Conservation (phyloP, 2,113 vertebrate genomes). For the Rhabdornis inornatus region DNA sequence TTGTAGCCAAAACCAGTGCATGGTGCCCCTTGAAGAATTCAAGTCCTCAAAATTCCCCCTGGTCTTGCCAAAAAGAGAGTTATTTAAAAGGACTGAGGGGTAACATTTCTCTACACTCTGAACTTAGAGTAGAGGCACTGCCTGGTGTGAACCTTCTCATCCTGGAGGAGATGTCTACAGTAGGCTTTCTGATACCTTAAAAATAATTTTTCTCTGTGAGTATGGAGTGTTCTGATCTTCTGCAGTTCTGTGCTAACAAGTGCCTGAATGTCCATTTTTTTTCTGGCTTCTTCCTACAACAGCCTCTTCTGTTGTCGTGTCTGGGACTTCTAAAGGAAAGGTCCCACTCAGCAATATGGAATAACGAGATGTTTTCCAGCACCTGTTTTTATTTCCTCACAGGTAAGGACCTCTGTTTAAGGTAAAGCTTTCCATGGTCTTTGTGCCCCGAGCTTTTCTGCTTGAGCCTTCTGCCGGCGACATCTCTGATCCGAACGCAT, state of each 20-base stretch:
- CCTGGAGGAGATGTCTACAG: background rate
- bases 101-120: background rate
- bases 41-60: background rate
- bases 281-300: background rate
- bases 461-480: background rate
- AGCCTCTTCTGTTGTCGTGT: accelerated
- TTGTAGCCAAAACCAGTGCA: background rate
- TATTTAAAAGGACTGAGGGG: background rate
- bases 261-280: background rate
- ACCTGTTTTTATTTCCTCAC: background rate
- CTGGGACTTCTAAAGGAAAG: background rate
- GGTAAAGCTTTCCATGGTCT: background rate
- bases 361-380: background rate
- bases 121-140: background rate
- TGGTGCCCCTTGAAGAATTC: background rate
- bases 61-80: background rate
- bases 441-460: background rate
- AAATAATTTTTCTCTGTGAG: background rate
- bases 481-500: conserved; percentile 32
- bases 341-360: background rate
- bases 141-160: background rate
- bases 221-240: background rate
- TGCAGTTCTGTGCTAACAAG: background rate
- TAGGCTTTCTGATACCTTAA: background rate
- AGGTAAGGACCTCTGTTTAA: conserved; percentile 4